These are phyloP conservation scores for Ephialtes manifestator DNA, from an alignment of 2,888 invertebrate genomes.

Conservation along the genomic window DNA sequence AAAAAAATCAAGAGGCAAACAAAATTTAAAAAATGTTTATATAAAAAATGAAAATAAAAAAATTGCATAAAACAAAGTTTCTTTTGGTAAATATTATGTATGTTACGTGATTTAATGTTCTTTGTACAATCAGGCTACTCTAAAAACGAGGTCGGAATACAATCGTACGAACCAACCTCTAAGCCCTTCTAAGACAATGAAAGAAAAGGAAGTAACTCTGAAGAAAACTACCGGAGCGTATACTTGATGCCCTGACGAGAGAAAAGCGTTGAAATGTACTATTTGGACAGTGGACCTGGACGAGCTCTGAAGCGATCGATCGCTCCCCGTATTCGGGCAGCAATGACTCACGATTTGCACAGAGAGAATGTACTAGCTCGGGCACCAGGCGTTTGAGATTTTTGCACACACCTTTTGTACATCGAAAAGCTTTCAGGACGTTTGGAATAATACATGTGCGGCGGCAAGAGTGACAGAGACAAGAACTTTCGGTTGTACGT, in stretches of 20 bases:
- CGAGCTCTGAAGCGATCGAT: constrained; percentile 38
- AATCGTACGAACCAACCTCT: background rate
- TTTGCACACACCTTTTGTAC: constrained; percentile 77
- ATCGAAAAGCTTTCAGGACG: constrained; percentile 83
- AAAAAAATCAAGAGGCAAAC: too few relatives aligned
- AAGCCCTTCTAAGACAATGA: constrained; percentile 17
- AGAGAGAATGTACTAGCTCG: constrained; percentile 37
- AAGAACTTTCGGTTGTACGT: background rate
- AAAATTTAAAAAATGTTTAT: too few relatives aligned
- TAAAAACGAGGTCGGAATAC: background rate
- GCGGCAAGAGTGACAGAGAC: constrained; percentile 52
- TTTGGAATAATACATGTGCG: constrained; percentile 82
- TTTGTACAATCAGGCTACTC: background rate
- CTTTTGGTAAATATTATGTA: background rate
- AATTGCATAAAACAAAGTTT: background rate
- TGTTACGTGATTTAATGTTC: background rate
- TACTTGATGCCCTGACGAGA: background rate
- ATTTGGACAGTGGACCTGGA: constrained; percentile 48
- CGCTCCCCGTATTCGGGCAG: constrained; percentile 26
- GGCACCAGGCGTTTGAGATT: constrained; percentile 72
- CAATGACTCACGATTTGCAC: constrained; percentile 79
- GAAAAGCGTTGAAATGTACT: constrained; percentile 22
- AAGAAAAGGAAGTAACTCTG: background rate
- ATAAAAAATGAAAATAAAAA: background rate
- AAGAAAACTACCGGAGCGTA: constrained; percentile 19